phyloP scores from a whole-genome alignment of 2,888 invertebrate genomes.

The Rhabditophanes sp. region DNA sequence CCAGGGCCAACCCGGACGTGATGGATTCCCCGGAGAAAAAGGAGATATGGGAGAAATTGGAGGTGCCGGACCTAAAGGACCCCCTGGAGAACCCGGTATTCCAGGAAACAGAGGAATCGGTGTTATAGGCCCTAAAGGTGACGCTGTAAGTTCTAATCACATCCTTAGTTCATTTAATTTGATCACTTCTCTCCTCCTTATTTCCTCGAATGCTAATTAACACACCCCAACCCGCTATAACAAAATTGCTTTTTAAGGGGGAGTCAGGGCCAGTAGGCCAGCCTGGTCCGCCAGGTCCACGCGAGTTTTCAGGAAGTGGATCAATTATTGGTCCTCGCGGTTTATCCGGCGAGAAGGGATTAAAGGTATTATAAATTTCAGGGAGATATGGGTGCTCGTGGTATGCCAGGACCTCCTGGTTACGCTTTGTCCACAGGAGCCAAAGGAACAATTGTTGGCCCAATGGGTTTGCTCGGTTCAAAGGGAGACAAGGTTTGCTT shows the following conservation, averaged over 20 bases:
- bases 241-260: constrained; percentile 29
- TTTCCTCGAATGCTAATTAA: no score
- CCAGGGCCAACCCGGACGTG: constrained; percentile 43
- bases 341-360: constrained; percentile 32
- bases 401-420: constrained; percentile 38
- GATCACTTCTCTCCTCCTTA: constrained; percentile 5
- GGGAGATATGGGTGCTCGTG: constrained; percentile 32
- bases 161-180: no score
- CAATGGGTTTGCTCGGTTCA: constrained; percentile 52
- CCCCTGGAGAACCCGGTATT: constrained; percentile 33
- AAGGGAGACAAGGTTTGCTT: constrained; percentile 51
- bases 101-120: constrained; percentile 44
- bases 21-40: constrained; percentile 44
- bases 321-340: constrained; percentile 38
- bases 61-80: constrained; percentile 41
- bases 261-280: constrained; percentile 36
- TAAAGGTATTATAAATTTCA: constrained; percentile 30
- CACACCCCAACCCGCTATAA: constrained; percentile 3
- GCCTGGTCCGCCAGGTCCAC: constrained; percentile 47
- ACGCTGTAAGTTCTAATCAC: constrained; percentile 32
- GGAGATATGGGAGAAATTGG: constrained; percentile 44
- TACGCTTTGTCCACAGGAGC: constrained; percentile 25
- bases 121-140: constrained; percentile 44
- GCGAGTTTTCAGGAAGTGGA: constrained; percentile 34
- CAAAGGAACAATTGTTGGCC: constrained; percentile 41